Base-by-base conservation (phyloP, 2,113 vertebrate species). In the Tyto alba region DNA sequence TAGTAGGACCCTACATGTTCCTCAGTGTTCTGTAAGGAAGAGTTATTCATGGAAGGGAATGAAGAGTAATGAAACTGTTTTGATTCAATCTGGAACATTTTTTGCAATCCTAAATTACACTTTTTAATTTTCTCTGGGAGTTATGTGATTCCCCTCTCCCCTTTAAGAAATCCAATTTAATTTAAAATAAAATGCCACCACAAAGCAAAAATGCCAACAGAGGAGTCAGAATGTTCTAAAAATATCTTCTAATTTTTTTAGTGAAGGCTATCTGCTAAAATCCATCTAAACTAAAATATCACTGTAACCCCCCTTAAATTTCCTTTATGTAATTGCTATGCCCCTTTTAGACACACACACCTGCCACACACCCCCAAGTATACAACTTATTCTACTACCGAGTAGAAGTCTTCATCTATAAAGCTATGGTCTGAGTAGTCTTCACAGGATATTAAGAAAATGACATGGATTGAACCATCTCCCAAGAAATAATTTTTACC, bases 61-160 rank as follows among this genome's bases (percentile, higher is more conserved):
- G 55, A 92, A 90, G 50, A 88, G 38, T 29, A 88, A 80, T 53
- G 25, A 93, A 90, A 80, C 30, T 23, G 14, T 25, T 72, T 19
- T 32, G 10, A 48, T 90, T 53, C 47, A 68, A 29, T 13, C 38
- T 57, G 53, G 79, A 90, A 66, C 17, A 36, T 47, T 73, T 66
- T 48, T 40, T 85, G 40, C 25, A 62, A 32, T 50, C 53, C 53
- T 92, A 86, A 95, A 73, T 83, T 66, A 16, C 1, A 0, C 14
- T 57, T 79, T 36, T 47, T 8, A 53, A 74, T 91, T 89, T 93
- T 92, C 40, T 59, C 23, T 63, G 62, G 36, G 67, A 69, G 36
- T 50, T 69, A 25, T 1, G 11, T 22, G 40, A 88, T 83, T 91
- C 34, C 12, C 16, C 21, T 85, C 48, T 76, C 30, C 40, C 10